Evolutionary conservation across 2,113 vertebrate genomes (phyloP), one percentile per base, ranked within the genome.

Genomic region (Salminus brasiliensis): DNA sequence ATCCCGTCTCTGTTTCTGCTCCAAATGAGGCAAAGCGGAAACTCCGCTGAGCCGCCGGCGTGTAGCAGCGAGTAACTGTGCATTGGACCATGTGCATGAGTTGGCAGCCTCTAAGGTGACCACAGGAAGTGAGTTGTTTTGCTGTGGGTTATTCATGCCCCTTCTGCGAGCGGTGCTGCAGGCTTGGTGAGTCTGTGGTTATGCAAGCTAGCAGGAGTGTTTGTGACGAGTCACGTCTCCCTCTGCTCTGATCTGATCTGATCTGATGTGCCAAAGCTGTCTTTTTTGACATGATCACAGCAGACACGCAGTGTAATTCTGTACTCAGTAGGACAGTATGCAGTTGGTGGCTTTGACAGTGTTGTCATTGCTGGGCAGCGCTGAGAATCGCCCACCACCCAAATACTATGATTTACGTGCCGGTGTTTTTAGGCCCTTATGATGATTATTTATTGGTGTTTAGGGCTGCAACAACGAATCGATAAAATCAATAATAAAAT

Each of bases 71-170:
- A 49, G 18, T 49, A 49, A 49, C 18, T 5, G 18, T 49, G 47
- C 47, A 49, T 49, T 49, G 47, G 47, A 15, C 36, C 47, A 21
- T 49, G 47, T 49, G 47, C 47, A 49, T 49, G 47, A 49, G 2
- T 49, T 49, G 47, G 32, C 57, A 32, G 49, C 45, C 36, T 47
- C 9, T 71, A 23, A 43, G 4, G 55, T 74, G 63, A 55, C 34
- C 67, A 76, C 45, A 76, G 79, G 80, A 77, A 81, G 12, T 66
- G 59, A 52, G 27, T 66, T 71, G 49, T 7, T 62, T 39, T 76
- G 67, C 68, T n/a, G 27, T 25, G 21, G 52, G 66, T 76, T 71
- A 34, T 71, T 65, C 23, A 49, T 21, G 47, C 47, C 18, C 16
- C 4, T 49, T 49, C 47, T 49, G 47, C 12, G 47, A 49, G 18